Evolutionary conservation across 2,888 invertebrate species (phyloP).

Genomic region (Pherbina coryleti): DNA sequence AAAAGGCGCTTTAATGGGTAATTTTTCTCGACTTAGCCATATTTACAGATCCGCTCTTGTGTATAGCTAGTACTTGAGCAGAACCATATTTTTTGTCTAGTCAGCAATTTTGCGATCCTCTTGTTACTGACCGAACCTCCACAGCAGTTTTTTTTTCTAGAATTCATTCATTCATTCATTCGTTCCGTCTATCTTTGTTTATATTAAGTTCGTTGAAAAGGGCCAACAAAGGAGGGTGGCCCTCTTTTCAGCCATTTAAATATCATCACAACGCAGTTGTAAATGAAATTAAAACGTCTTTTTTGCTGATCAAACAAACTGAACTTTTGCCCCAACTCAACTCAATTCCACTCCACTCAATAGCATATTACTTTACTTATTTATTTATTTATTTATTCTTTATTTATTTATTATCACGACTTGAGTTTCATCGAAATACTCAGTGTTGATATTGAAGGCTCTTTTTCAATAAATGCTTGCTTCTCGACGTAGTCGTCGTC

Average conservation of each 20-base stretch:
- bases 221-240: too few species aligned
- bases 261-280: not conserved
- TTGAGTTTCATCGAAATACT: slow-evolving; percentile 2
- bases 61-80: too few species aligned
- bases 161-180: too few species aligned
- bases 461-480: not conserved
- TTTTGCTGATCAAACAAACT: slow-evolving; percentile 11
- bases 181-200: too few species aligned
- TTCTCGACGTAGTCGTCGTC: not conserved
- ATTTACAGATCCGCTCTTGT: too few species aligned
- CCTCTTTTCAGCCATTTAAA: not conserved
- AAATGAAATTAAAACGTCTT: not conserved
- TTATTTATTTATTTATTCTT: not conserved
- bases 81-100: not conserved
- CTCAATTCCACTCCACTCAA: not conserved
- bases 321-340: not conserved
- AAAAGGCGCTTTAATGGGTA: too few species aligned
- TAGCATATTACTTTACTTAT: not conserved
- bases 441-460: not conserved
- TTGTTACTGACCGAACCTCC: too few species aligned
- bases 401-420: not conserved
- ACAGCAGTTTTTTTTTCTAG: too few species aligned
- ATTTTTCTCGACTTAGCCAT: too few species aligned
- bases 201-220: too few species aligned
- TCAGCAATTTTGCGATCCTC: slow-evolving; percentile 8